These are phyloP conservation scores for Argynnis bischoffii DNA, from an alignment of 2,888 invertebrate species.

Conservation along the genomic window DNA sequence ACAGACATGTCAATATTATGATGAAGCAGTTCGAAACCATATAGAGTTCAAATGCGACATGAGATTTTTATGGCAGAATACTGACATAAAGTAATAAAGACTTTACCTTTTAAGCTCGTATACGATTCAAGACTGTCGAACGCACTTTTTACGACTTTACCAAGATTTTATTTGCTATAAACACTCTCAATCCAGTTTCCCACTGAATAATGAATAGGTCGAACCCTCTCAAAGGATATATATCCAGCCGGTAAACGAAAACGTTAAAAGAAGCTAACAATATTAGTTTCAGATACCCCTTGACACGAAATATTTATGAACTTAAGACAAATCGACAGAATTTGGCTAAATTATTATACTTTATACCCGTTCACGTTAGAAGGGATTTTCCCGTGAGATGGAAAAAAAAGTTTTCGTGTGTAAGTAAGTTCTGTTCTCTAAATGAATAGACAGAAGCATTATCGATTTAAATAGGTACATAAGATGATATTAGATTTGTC, in stretches of 20 bases:
- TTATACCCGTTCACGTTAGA: neutral
- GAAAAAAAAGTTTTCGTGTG: no score
- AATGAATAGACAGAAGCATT: no score
- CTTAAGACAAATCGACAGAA: neutral
- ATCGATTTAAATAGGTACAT: no score
- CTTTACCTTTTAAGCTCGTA: neutral
- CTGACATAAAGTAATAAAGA: constrained; percentile 10
- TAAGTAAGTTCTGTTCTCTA: no score
- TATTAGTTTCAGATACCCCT: constrained; percentile 18
- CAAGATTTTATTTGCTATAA: constrained; percentile 34
- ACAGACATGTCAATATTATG: no score
- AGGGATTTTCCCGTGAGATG: no score
- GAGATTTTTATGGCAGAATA: neutral
- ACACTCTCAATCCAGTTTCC: constrained; percentile 32
- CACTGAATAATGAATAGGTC: constrained; percentile 34
- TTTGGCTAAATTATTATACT: neutral
- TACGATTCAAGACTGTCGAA: constrained; percentile 14
- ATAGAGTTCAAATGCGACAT: neutral
- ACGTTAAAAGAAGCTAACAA: constrained; percentile 21
- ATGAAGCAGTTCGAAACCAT: neutral
- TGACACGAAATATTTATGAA: constrained; percentile 8
- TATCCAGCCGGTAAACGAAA: constrained; percentile 12
- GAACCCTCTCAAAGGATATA: constrained; percentile 18
- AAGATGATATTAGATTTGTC: no score
- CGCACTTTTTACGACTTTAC: constrained; percentile 18